These are phyloP conservation scores for Scopus umbretta DNA, from an alignment of 2,113 vertebrate genomes.

Conservation along the genomic window DNA sequence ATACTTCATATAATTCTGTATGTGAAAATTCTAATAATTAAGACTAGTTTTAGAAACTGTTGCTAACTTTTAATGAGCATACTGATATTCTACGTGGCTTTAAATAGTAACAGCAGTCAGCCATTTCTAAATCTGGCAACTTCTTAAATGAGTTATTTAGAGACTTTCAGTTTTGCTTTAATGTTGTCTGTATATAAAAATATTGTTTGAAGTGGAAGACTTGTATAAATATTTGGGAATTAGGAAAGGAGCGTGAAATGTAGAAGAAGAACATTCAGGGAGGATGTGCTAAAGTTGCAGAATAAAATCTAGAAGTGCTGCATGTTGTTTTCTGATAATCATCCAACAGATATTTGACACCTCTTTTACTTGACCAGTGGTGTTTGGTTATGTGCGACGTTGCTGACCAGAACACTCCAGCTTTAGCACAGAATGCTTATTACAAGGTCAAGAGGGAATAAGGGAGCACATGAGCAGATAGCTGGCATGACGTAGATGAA, in stretches of 20 bases:
- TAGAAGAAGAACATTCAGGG: not conserved
- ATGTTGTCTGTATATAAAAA: not conserved
- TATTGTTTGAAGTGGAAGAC: not conserved
- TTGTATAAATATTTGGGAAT: not conserved
- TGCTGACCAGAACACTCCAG: constrained; percentile 53
- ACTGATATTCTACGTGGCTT: not conserved
- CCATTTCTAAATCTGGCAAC: constrained; percentile 28
- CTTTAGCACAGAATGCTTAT: constrained; percentile 55
- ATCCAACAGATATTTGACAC: constrained; percentile 55
- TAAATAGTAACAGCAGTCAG: constrained; percentile 35
- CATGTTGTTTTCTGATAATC: constrained; percentile 52
- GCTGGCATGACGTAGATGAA: not conserved
- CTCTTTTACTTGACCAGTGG: constrained; percentile 51
- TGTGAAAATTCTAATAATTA: not conserved
- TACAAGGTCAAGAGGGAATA: constrained; percentile 41
- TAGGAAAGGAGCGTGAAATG: not conserved
- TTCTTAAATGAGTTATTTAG: constrained; percentile 55
- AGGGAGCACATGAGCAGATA: constrained; percentile 22
- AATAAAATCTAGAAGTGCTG: constrained; percentile 16
- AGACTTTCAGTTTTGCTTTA: constrained; percentile 66
- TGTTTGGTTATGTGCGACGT: constrained; percentile 26
- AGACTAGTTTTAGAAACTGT: not conserved
- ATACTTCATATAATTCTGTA: not conserved
- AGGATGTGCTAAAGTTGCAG: not conserved
- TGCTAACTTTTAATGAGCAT: not conserved